phyloP scores from a whole-genome alignment of 2,888 invertebrate species.

The Dryocosmus kuriphilus region DNA sequence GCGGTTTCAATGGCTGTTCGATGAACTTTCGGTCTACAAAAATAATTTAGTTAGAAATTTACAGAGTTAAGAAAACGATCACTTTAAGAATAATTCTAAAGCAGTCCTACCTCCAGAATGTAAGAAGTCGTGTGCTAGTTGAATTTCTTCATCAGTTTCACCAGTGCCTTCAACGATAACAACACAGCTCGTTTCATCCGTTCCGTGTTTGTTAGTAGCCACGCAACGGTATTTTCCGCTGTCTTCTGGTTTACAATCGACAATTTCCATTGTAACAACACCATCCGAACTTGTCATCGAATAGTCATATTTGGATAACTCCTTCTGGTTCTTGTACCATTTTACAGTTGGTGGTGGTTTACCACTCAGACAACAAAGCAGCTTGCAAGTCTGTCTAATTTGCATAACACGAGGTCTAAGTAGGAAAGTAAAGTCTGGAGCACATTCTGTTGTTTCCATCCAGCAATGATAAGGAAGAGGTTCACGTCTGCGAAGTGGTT shows the following conservation, averaged over 20 bases:
- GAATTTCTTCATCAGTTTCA: conserved; percentile 89
- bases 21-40: conserved; percentile 89
- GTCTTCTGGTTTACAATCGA: conserved; percentile 95
- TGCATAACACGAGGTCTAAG: conserved; percentile 99
- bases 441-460: conserved; percentile 95
- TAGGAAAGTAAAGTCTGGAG: conserved; percentile 98
- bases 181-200: conserved; percentile 96
- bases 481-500: conserved; percentile 88
- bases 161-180: conserved; percentile 95
- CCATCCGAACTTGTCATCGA: conserved; percentile 95
- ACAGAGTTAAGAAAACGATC: background rate
- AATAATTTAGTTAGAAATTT: background rate
- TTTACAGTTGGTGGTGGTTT: conserved; percentile 96
- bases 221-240: conserved; percentile 97
- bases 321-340: conserved; percentile 95
- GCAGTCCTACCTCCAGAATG: conserved; percentile 85
- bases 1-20: conserved; percentile 88
- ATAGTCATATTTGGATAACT: conserved; percentile 94
- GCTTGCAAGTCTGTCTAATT: conserved; percentile 96
- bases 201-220: conserved; percentile 95
- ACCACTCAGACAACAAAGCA: conserved; percentile 97
- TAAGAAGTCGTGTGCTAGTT: conserved; percentile 91
- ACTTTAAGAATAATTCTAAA: conserved; percentile 5
- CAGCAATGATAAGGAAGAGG: conserved; percentile 92
- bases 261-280: conserved; percentile 97